Evolutionary conservation across 2,113 vertebrate genomes (phyloP).

Genomic region (Cygnus buccinator): DNA sequence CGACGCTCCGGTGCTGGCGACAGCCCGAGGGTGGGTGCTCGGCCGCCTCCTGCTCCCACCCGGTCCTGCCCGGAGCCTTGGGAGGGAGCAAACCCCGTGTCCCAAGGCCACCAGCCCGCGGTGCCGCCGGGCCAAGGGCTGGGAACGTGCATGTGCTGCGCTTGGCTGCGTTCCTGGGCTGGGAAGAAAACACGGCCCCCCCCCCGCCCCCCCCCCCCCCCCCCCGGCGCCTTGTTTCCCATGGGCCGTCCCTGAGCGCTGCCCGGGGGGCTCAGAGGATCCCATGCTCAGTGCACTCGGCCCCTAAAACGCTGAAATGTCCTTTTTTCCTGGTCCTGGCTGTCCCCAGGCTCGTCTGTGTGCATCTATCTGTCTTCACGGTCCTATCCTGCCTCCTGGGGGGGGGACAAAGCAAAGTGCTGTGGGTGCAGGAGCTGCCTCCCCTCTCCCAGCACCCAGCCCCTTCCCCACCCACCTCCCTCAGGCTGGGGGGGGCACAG

Average conservation of each 20-base stretch:
- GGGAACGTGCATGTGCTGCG: conserved; percentile 51
- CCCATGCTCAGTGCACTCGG: accelerated
- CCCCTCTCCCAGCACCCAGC: background rate
- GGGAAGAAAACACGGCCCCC: conserved; percentile 39
- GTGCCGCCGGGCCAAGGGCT: conserved; percentile 37
- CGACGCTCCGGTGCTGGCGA: accelerated
- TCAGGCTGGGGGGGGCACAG: background rate
- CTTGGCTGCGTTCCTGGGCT: conserved; percentile 64
- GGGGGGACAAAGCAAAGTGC: background rate
- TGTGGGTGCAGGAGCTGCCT: background rate
- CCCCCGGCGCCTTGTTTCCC: conserved; percentile 43
- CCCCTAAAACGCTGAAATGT: background rate
- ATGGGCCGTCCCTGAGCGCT: accelerated
- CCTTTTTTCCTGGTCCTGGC: background rate
- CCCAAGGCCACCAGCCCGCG: conserved; percentile 41
- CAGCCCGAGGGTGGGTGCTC: background rate
- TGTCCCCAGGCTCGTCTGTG: background rate
- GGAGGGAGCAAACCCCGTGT: background rate
- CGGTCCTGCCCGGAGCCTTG: accelerated
- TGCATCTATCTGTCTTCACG: background rate
- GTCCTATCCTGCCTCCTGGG: background rate
- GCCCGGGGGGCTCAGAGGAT: background rate
- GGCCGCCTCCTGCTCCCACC: background rate
- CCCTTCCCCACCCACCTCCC: background rate
- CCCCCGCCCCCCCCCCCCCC: background rate